phyloP scores from a whole-genome alignment of 2,797 vertebrate species.

The Buceros bicornis region DNA sequence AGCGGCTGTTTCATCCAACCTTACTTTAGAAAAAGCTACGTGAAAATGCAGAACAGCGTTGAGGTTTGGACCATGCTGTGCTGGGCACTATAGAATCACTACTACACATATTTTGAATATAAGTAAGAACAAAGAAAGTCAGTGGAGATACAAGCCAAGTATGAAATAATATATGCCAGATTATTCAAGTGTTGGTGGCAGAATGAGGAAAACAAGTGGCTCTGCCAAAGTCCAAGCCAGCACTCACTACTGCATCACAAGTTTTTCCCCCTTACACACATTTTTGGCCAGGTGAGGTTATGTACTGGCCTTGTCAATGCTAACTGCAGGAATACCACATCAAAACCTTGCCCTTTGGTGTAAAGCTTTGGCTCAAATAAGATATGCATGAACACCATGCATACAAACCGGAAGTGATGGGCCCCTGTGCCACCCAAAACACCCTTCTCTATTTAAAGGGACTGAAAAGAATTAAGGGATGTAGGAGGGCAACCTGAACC shows the following conservation, averaged over 20 bases:
- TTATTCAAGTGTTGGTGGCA: slow-evolving; percentile 19
- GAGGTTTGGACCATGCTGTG: background rate
- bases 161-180: background rate
- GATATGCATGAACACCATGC: background rate
- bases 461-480: background rate
- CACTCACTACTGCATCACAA: background rate
- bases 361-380: background rate
- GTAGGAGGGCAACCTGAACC: background rate
- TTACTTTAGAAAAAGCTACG: background rate
- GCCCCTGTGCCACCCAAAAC: background rate
- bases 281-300: background rate
- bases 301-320: background rate
- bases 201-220: background rate
- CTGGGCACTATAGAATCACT: background rate
- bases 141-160: background rate
- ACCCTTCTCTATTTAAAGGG: background rate
- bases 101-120: background rate
- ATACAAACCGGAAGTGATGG: background rate
- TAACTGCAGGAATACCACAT: background rate
- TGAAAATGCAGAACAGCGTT: background rate
- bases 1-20: background rate
- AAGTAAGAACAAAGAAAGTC: background rate
- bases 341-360: background rate
- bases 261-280: background rate
- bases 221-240: slow-evolving; percentile 19